Evolutionary conservation across 2,113 vertebrate genomes (phyloP), one percentile per base, ranked within the genome.

Genomic region (Labrus mixtus): DNA sequence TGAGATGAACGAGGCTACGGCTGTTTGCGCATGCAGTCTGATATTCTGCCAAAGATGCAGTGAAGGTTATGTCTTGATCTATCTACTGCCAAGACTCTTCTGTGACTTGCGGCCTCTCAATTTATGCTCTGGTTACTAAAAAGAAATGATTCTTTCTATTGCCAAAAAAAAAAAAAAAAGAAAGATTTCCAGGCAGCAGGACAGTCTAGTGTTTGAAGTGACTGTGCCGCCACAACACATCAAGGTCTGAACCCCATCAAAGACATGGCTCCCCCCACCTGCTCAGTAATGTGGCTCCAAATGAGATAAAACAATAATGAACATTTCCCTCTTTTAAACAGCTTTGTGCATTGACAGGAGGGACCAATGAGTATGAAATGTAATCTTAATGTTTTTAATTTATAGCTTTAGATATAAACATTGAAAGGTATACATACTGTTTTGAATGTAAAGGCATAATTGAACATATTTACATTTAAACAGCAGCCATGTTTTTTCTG

Each of bases 1-100:
- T 91, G 87, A 85, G 82, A 82, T 80, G 72, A 90, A 84, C 66
- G 59, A 79, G 81, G 65, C 77, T 61, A 37, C 23, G 62, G 68
- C 19, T 61, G 73, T 84, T 86, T 87, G 68, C 68, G 50, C 45
- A 33, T 45, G 67, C 71, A 73, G 76, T 73, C 33, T 73, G 82
- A 81, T 69, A 48, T 68, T 54, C 73, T 88, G 85, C 88, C 86
- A 86, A 84, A 83, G 66, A 54, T 17, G 23, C 70, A 65, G 70
- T 64, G 76, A 83, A 89, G 76, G 81, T 82, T 87, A 85, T 54
- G 68, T 82, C 86, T 90, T 79, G 68, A 87, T 84, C 57, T 77
- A 79, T 90, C 78, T 83, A 68, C 82, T 77, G 73, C 64, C 73
- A 77, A 78, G 55, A 77, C 75, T 50, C 62, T 79, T 68, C 53